Conservation (phyloP, 2,888 invertebrate species). For the Cephus nigrinus region DNA sequence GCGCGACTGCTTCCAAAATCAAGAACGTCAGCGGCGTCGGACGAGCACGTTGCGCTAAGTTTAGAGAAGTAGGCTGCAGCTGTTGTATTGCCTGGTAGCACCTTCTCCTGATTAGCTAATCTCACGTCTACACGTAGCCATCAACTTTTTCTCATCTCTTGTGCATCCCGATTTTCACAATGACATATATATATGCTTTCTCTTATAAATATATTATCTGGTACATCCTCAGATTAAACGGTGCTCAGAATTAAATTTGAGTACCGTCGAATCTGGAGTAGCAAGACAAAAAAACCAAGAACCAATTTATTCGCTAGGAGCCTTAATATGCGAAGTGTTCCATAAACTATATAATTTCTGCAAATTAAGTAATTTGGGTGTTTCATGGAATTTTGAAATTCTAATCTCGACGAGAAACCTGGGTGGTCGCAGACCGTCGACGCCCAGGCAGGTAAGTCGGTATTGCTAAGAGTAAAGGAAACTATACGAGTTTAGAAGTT, state of each 20-base stretch:
- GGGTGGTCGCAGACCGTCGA: not conserved
- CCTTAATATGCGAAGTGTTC: not conserved
- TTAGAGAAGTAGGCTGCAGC: constrained; percentile 58
- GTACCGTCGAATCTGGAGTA: not conserved
- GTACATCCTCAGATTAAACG: not conserved
- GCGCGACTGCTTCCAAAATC: not conserved
- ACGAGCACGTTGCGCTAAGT: constrained; percentile 44
- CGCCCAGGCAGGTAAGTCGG: not conserved
- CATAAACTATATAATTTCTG: not conserved
- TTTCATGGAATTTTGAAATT: not conserved
- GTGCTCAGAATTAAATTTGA: not conserved
- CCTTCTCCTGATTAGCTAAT: constrained; percentile 12
- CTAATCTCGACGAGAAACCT: not conserved
- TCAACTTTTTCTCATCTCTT: not conserved
- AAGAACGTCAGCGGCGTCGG: not conserved
- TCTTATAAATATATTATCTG: not conserved
- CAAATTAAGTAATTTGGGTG: not conserved
- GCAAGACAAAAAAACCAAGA: not conserved
- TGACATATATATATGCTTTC: not conserved
- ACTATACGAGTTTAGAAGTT: not conserved
- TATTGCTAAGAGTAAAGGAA: not conserved
- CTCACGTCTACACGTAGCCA: not conserved
- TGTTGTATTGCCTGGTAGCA: constrained; percentile 36
- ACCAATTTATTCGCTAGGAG: not conserved
- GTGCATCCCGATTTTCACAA: not conserved